phyloP scores from a whole-genome alignment of 2,888 invertebrate species.

The Ptychoptera albimana region DNA sequence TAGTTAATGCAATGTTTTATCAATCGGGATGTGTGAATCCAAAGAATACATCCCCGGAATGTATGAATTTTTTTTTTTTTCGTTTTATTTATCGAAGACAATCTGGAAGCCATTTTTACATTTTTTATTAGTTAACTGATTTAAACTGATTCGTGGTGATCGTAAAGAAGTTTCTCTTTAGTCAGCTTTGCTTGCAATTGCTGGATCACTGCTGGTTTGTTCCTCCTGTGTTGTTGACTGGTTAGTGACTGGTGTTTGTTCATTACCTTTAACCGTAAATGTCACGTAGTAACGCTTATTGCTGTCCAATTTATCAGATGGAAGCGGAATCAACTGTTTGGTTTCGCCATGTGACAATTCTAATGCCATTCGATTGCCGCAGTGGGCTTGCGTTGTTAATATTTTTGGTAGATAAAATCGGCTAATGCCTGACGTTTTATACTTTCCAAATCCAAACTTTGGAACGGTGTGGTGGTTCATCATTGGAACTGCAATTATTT shows the following conservation, averaged over 20 bases:
- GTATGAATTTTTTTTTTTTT: too few species aligned
- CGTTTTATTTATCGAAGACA: neutral
- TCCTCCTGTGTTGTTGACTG: neutral
- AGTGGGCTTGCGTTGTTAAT: conserved; percentile 21
- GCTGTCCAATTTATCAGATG: conserved; percentile 71
- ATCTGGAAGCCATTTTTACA: too few species aligned
- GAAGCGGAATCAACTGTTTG: conserved; percentile 73
- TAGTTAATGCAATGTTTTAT: too few species aligned
- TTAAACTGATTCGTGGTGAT: too few species aligned
- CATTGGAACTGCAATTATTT: conserved; percentile 42
- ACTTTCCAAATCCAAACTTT: conserved; percentile 44
- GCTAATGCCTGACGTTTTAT: conserved; percentile 35
- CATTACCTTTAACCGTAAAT: conserved; percentile 66
- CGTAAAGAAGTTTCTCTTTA: too few species aligned
- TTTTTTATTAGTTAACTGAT: too few species aligned
- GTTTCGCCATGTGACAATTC: conserved; percentile 74
- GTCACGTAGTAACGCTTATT: conserved; percentile 86
- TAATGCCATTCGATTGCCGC: conserved; percentile 44
- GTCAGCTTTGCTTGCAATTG: neutral
- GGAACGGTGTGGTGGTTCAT: conserved; percentile 69
- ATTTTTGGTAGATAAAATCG: conserved; percentile 52
- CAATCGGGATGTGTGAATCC: too few species aligned
- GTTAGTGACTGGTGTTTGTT: conserved; percentile 1
- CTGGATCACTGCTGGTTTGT: neutral
- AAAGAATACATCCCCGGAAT: too few species aligned